phyloP scores from a whole-genome alignment of 2,888 invertebrate genomes.

The Phragmatobia fuliginosa region DNA sequence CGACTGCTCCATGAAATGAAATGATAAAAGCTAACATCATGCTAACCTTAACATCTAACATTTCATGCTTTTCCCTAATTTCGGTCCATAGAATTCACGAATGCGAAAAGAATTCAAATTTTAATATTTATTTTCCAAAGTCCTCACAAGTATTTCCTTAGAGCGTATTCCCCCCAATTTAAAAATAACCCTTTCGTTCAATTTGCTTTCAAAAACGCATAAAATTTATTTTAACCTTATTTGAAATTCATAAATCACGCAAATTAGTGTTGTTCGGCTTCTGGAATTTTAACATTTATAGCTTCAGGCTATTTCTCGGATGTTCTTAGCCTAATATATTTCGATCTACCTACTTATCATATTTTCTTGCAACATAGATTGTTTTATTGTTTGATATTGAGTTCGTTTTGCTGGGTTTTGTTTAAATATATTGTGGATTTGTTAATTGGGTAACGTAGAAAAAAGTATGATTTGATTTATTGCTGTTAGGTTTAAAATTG shows the following conservation, averaged over 20 bases:
- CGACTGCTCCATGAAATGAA: too few relatives aligned
- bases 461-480: not conserved
- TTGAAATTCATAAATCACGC: constrained; percentile 66
- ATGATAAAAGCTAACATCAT: too few relatives aligned
- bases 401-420: not conserved
- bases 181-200: constrained; percentile 46
- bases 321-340: constrained; percentile 43
- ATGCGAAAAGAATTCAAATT: not conserved
- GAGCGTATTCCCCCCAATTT: constrained; percentile 33
- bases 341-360: constrained; percentile 21
- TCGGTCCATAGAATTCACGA: not conserved
- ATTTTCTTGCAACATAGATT: not conserved
- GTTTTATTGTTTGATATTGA: not conserved
- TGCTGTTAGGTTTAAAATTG: too few relatives aligned
- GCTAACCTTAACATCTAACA: not conserved
- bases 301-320: constrained; percentile 55
- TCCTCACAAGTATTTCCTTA: constrained; percentile 11
- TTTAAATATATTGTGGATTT: not conserved
- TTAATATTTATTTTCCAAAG: constrained; percentile 2
- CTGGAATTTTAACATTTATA: constrained; percentile 55
- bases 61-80: not conserved
- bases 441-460: not conserved
- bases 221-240: constrained; percentile 54
- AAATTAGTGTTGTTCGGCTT: constrained; percentile 60
- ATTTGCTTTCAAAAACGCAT: constrained; percentile 46